These are phyloP conservation scores for Spodoptera exigua DNA, from an alignment of 2,888 invertebrate genomes.

Conservation along the genomic window DNA sequence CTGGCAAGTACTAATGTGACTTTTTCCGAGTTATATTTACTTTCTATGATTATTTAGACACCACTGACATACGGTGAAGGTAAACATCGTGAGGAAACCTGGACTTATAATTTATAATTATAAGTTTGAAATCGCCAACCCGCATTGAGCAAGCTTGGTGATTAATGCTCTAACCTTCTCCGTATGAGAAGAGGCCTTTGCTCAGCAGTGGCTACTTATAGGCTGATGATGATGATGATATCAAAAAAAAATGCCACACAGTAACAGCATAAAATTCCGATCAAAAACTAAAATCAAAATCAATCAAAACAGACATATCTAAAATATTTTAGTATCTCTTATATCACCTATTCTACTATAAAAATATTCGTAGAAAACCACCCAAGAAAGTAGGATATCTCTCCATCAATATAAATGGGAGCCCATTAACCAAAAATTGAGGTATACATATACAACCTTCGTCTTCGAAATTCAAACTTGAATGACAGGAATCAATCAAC, in stretches of 20 bases:
- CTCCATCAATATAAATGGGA: conserved; percentile 64
- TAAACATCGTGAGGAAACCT: no score
- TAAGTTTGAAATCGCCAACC: no score
- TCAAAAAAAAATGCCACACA: no score
- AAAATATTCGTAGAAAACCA: conserved; percentile 65
- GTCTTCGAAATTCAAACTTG: conserved; percentile 24
- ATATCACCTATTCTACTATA: conserved; percentile 13
- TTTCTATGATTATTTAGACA: no score
- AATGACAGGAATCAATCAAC: conserved; percentile 63
- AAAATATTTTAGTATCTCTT: conserved; percentile 17
- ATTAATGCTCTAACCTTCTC: background rate
- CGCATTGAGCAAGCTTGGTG: no score
- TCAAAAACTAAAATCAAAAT: conserved; percentile 2
- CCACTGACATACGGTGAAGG: no score
- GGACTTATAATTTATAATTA: no score
- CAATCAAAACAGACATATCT: conserved; percentile 20
- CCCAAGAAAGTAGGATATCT: conserved; percentile 55
- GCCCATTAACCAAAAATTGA: conserved; percentile 61
- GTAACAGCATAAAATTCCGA: background rate
- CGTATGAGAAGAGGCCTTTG: no score
- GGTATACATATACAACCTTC: conserved; percentile 36
- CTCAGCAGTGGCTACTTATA: no score
- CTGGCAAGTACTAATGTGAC: no score
- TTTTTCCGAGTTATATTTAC: no score
- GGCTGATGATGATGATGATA: no score